Base-by-base conservation (phyloP, 2,113 vertebrate genomes). In the Choloepus hoffmanni region DNA sequence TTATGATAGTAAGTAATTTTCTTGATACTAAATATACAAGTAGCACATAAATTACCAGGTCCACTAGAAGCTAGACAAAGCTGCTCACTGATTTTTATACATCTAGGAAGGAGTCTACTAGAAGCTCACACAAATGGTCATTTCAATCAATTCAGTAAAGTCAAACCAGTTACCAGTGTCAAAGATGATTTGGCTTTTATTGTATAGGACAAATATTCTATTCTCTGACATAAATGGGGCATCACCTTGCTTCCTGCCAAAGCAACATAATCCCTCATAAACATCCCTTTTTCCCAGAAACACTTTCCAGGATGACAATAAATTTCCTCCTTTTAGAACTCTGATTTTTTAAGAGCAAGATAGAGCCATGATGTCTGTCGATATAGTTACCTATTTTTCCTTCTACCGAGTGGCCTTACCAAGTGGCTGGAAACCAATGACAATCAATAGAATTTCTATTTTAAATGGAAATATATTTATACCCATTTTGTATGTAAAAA, bases 311-410 rank as follows among this genome's bases (percentile, higher is more conserved):
- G 21, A 63, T 95, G 62, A 95, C 53, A 72, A 21, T 82, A 43
- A 73, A 92, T 97, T 97, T 76, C 77, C 79, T 79, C 15, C 23
- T 96, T 94, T 93, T 73, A 78, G 53, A 96, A 88, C 24, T 72
- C 63, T 62, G 28, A 68, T 67, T 76, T 74, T 73, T 89, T 87
- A 60, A 67, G 91, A 74, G 26, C n/a, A 70, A 65, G 36, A 79
- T 60, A 77, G 84, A 95, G 19, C n/a, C n/a, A 83, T 58, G 79
- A 5, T 60, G 10, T 93, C 72, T 97, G 86, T 89, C 89, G 85
- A 92, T 85, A 70, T 74, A 90, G 65, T 94, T 77, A 83, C 15
- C 36, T 7, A 36, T 3, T 36, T 76, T 88, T 79, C 24, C 13
- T 83, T 95, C 88, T 43, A 90, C 67, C 26, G 86, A 79, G 19